phyloP scores from a whole-genome alignment of 2,797 vertebrate genomes.

The Myotis findleyi region DNA sequence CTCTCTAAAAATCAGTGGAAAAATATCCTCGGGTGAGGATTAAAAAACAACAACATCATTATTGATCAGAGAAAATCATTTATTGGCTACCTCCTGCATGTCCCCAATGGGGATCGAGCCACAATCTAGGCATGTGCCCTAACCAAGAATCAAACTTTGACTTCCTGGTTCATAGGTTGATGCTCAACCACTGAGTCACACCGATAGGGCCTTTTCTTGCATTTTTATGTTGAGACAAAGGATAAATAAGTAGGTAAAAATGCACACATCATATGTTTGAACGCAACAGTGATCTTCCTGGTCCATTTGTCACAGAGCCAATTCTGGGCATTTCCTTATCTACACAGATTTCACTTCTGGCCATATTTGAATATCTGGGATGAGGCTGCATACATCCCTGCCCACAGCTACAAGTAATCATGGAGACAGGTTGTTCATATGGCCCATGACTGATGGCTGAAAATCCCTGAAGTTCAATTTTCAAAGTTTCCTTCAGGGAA shows the following conservation, averaged over 20 bases:
- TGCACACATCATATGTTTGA: neutral
- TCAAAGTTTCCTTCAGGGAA: neutral
- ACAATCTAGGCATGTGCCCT: no score
- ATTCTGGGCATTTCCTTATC: neutral
- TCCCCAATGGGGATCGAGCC: no score
- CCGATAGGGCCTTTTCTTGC: neutral
- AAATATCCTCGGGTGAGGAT: no score
- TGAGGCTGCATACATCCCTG: neutral
- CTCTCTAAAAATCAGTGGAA: no score
- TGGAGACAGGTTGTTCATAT: neutral
- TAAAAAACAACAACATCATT: no score
- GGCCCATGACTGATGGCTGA: neutral
- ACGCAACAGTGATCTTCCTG: neutral
- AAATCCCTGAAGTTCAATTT: no score
- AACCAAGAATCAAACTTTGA: no score
- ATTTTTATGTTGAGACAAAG: constrained; percentile 21
- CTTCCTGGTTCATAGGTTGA: no score
- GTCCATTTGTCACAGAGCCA: constrained; percentile 2
- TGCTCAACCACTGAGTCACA: no score
- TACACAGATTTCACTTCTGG: constrained; percentile 34
- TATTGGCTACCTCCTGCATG: no score
- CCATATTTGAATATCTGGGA: neutral
- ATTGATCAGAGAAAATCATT: no score
- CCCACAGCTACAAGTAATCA: neutral
- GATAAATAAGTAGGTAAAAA: neutral